Conservation (phyloP, 2,797 vertebrate genomes). For the Enteromius radiatus region DNA sequence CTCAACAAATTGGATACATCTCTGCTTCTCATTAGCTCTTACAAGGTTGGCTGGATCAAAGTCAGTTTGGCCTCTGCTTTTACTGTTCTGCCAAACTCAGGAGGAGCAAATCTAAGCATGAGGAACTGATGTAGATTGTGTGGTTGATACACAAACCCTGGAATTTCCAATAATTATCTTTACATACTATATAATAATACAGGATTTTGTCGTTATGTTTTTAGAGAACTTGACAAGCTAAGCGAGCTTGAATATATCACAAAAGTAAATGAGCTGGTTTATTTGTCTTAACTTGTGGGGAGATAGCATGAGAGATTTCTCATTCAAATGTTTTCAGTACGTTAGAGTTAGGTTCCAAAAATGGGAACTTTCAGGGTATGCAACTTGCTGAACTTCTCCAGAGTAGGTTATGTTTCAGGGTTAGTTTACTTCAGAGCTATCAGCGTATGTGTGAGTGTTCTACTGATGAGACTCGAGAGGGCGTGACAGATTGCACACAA, state of each 20-base stretch:
- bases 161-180: neutral
- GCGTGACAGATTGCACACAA: too few relatives aligned
- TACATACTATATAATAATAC: neutral
- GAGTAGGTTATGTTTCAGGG: too few relatives aligned
- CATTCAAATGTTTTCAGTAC: too few relatives aligned
- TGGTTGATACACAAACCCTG: slow-evolving; percentile 12
- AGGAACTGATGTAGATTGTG: slow-evolving; percentile 8
- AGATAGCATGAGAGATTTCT: neutral
- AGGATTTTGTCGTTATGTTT: neutral
- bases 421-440: too few relatives aligned
- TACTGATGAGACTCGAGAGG: too few relatives aligned
- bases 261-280: neutral
- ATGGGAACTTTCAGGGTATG: too few relatives aligned
- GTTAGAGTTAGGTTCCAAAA: too few relatives aligned
- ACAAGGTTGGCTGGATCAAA: slow-evolving; percentile 45
- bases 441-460: too few relatives aligned
- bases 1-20: slow-evolving; percentile 46
- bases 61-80: slow-evolving; percentile 6
- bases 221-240: neutral
- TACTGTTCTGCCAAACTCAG: slow-evolving; percentile 34
- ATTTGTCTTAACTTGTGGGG: neutral
- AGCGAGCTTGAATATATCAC: neutral
- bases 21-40: slow-evolving; percentile 53
- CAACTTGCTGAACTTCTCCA: too few relatives aligned
- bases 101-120: slow-evolving; percentile 22